Evolutionary conservation across 2,797 vertebrate species (phyloP).

Genomic region (Varecia variegata): DNA sequence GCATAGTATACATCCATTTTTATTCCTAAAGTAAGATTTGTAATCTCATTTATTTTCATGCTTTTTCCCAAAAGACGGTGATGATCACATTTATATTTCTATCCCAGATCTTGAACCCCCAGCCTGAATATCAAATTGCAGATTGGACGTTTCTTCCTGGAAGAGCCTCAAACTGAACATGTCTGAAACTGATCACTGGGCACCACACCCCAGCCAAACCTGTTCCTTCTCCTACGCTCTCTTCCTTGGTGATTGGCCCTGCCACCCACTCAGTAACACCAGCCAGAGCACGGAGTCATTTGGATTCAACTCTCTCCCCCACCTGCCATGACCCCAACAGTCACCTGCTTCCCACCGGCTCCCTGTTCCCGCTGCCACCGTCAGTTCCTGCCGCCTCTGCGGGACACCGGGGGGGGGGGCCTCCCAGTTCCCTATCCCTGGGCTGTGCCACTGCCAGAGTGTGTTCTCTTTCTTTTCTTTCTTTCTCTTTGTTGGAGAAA

Average conservation of each 20-base stretch:
- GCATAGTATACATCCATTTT: not conserved
- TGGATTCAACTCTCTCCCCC: not conserved
- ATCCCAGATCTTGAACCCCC: not conserved
- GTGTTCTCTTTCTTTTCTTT: not conserved
- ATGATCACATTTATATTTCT: not conserved
- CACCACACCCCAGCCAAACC: constrained; percentile 35
- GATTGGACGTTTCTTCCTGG: not conserved
- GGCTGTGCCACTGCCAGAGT: not conserved
- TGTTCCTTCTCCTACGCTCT: constrained; percentile 22
- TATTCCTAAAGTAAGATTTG: not conserved
- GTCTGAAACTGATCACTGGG: constrained; percentile 11
- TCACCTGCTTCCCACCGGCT: not conserved
- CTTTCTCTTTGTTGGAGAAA: not conserved
- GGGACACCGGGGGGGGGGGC: not conserved
- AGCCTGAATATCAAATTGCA: not conserved
- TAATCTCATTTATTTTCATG: not conserved
- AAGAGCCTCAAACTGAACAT: constrained; percentile 31
- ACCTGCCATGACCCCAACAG: not conserved
- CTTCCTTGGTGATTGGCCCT: not conserved
- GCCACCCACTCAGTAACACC: not conserved
- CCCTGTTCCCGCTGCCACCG: not conserved
- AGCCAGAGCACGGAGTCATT: not conserved
- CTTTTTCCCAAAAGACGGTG: not conserved
- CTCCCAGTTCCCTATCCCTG: not conserved
- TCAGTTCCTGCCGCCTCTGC: not conserved